These are phyloP conservation scores for Musca vetustissima DNA, from an alignment of 1,140 invertebrate genomes.

Conservation along the genomic window DNA sequence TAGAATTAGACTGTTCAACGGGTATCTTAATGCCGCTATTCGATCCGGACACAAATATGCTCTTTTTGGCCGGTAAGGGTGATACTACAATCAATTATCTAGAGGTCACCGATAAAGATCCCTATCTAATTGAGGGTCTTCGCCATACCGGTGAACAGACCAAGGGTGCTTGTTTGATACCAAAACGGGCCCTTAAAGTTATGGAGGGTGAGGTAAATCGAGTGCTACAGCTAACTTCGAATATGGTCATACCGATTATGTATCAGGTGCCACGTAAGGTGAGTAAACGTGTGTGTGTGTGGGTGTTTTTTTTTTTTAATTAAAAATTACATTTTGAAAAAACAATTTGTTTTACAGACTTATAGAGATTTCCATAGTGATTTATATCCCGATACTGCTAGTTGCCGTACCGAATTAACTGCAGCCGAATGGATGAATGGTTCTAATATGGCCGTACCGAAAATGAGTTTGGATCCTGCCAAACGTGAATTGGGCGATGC, in stretches of 20 bases:
- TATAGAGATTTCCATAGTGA: conserved; percentile 92
- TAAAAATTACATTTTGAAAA: no score
- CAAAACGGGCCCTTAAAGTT: conserved; percentile 87
- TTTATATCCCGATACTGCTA: conserved; percentile 85
- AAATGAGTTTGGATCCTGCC: conserved; percentile 78
- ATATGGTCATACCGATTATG: conserved; percentile 85
- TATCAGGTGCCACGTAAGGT: conserved; percentile 90
- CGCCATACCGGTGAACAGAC: conserved; percentile 75
- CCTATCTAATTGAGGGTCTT: conserved; percentile 77
- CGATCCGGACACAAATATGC: conserved; percentile 90
- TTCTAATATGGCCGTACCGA: conserved; percentile 69
- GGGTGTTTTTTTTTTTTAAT: no score
- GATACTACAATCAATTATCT: conserved; percentile 85
- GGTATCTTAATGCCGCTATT: conserved; percentile 87
- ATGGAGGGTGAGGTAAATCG: conserved; percentile 95
- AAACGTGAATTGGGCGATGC: conserved; percentile 64
- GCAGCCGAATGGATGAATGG: conserved; percentile 78
- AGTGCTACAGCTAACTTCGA: conserved; percentile 80
- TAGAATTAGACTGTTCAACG: conserved; percentile 86
- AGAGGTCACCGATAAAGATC: conserved; percentile 83
- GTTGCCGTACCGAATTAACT: conserved; percentile 72
- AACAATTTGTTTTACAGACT: conserved; percentile 63
- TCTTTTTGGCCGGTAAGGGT: conserved; percentile 91
- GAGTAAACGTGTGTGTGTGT: neutral
- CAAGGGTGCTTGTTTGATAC: conserved; percentile 87